Conservation (phyloP, 2,888 invertebrate genomes). For the Heliconius charithonia region DNA sequence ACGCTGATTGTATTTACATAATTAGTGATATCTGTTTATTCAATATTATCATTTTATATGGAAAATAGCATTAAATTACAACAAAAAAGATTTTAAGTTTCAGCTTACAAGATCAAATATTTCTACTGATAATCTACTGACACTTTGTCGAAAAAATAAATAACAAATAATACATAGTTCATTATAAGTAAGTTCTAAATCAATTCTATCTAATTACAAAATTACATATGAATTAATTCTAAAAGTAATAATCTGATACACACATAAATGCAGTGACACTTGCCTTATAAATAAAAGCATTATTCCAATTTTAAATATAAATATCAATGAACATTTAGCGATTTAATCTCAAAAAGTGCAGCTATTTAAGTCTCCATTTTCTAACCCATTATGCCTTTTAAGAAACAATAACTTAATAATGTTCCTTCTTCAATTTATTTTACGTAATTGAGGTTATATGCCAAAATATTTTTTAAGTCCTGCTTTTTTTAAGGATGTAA, state of each 20-base stretch:
- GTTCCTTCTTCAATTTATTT: too few relatives aligned
- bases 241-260: background rate
- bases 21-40: background rate
- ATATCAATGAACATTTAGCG: background rate
- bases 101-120: background rate
- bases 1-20: constrained; percentile 1
- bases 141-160: too few relatives aligned
- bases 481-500: too few relatives aligned
- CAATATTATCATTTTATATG: constrained; percentile 5
- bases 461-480: too few relatives aligned
- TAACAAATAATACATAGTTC: background rate
- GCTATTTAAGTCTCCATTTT: background rate
- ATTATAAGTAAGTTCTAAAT: background rate
- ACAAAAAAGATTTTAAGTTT: background rate
- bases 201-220: background rate
- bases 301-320: background rate
- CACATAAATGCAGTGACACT: constrained; percentile 8
- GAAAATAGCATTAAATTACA: background rate
- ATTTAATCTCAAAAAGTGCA: background rate
- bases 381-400: background rate
- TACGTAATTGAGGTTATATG: too few relatives aligned
- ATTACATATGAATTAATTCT: constrained; percentile 5
- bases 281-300: constrained; percentile 7
- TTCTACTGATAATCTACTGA: background rate
- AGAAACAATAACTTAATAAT: background rate